These are phyloP conservation scores for Crioceris asparagi DNA, from an alignment of 2,888 invertebrate genomes.

Conservation along the genomic window DNA sequence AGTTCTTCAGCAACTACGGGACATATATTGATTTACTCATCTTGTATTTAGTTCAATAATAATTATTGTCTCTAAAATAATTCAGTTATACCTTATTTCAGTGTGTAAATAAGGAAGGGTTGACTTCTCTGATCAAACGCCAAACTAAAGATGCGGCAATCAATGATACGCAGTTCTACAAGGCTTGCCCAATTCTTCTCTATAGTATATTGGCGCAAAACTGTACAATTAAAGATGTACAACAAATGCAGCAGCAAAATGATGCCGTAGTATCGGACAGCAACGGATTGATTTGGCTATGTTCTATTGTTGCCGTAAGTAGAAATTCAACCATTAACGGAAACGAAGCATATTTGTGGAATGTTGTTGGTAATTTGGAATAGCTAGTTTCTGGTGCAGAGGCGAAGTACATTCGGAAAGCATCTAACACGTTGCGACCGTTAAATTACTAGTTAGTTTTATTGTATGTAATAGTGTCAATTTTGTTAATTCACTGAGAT, in stretches of 20 bases:
- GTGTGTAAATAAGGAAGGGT: conserved; percentile 1
- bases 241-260: conserved; percentile 6
- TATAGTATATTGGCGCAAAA: conserved; percentile 52
- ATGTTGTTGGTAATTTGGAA: too few relatives aligned
- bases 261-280: conserved; percentile 6
- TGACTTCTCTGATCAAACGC: not conserved
- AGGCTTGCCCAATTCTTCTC: conserved; percentile 56
- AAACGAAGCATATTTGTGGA: too few relatives aligned
- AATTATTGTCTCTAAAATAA: not conserved
- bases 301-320: conserved; percentile 67
- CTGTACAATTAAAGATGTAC: conserved; percentile 21
- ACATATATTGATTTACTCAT: too few relatives aligned
- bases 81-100: not conserved
- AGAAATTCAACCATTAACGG: too few relatives aligned
- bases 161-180: conserved; percentile 19
- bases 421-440: too few relatives aligned
- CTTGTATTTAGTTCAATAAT: too few relatives aligned
- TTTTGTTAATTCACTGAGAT: too few relatives aligned
- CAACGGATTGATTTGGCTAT: conserved; percentile 60
- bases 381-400: too few relatives aligned
- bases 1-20: too few relatives aligned
- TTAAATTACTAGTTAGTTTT: too few relatives aligned
- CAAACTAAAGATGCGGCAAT: conserved; percentile 5
- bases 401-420: too few relatives aligned
- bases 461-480: too few relatives aligned